phyloP scores from a whole-genome alignment of 2,113 vertebrate genomes.

The Orthonyx spaldingii region DNA sequence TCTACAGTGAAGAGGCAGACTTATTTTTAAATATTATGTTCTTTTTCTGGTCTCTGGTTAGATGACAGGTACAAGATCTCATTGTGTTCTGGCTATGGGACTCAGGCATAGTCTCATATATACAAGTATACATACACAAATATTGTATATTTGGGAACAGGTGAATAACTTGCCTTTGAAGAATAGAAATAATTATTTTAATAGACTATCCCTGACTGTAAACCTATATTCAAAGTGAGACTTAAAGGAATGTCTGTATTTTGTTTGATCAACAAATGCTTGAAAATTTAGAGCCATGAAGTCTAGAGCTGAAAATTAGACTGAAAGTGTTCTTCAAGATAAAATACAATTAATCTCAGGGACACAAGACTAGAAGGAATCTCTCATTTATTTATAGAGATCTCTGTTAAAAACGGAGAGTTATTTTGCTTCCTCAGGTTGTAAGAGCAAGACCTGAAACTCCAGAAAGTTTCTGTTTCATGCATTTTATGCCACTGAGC shows the following conservation, averaged over 20 bases:
- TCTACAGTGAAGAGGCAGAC: not conserved
- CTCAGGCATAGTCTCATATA: accelerated
- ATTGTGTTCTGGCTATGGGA: not conserved
- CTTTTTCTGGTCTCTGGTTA: not conserved
- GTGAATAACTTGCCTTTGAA: not conserved
- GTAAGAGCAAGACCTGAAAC: not conserved
- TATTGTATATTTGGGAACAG: not conserved
- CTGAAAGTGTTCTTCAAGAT: not conserved
- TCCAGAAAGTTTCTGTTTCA: not conserved
- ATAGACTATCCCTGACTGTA: not conserved
- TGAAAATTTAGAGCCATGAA: not conserved
- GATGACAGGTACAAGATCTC: not conserved
- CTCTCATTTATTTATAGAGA: not conserved
- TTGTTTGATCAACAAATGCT: not conserved
- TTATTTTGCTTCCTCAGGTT: not conserved
- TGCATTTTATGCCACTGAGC: not conserved
- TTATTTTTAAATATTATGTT: not conserved
- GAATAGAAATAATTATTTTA: not conserved
- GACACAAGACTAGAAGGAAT: not conserved
- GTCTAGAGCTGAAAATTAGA: not conserved
- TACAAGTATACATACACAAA: not conserved
- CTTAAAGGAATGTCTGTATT: not conserved
- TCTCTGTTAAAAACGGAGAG: not conserved
- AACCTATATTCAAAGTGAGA: not conserved
- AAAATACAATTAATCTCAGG: not conserved